These are phyloP conservation scores for Gisinianus flammeolus DNA, from an alignment of 2,888 invertebrate genomes.

Conservation along the genomic window DNA sequence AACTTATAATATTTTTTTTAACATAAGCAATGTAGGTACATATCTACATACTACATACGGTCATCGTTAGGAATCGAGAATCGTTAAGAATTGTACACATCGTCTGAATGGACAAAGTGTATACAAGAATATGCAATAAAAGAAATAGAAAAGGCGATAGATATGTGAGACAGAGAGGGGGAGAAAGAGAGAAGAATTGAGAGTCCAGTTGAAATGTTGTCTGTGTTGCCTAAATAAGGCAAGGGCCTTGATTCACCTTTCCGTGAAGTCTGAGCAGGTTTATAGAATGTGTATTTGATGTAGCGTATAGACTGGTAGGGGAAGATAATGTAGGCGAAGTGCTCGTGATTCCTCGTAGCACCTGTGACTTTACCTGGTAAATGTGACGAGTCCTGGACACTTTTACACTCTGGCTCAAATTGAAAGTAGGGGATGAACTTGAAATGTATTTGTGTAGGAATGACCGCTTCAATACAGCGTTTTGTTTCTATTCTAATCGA, in stretches of 20 bases:
- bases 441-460: conserved; percentile 44
- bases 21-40: too few species aligned
- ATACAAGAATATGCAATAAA: not conserved
- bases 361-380: conserved; percentile 33
- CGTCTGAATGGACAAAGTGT: too few species aligned
- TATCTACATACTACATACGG: too few species aligned
- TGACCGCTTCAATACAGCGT: conserved; percentile 30
- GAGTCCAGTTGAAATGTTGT: conserved; percentile 11
- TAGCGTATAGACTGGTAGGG: not conserved
- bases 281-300: not conserved
- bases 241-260: conserved; percentile 42
- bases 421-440: conserved; percentile 43
- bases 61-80: too few species aligned
- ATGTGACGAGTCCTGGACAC: conserved; percentile 25
- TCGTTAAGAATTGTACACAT: too few species aligned
- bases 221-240: conserved; percentile 37
- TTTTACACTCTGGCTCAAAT: conserved; percentile 30
- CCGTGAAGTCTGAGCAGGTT: conserved; percentile 19
- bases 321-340: conserved; percentile 36
- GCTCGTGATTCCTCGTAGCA: conserved; percentile 22
- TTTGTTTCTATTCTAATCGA: conserved; percentile 8
- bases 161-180: not conserved
- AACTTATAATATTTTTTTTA: too few species aligned
- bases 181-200: conserved; percentile 12
- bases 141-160: not conserved